Conservation (phyloP, 2,113 vertebrate species). For the Odocoileus hemionus region DNA sequence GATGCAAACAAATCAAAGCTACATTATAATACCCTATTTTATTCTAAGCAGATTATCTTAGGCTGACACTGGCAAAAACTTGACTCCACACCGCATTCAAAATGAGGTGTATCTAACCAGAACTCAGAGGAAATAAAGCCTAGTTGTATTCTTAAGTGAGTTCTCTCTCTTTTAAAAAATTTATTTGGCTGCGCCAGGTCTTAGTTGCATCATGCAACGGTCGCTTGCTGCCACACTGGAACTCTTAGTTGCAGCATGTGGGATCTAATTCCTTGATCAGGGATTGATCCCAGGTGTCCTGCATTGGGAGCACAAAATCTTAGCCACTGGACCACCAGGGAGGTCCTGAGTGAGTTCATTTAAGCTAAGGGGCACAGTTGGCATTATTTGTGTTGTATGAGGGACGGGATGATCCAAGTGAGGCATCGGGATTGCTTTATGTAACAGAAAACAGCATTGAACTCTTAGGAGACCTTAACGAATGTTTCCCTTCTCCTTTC, state of each 20-base stretch:
- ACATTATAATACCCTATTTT: background rate
- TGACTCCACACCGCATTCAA: background rate
- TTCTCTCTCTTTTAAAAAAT: background rate
- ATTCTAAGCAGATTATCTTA: background rate
- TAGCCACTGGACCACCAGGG: background rate
- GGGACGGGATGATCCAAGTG: background rate
- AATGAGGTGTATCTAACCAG: background rate
- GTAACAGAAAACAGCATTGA: background rate
- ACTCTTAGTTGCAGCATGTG: background rate
- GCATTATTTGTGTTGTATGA: background rate
- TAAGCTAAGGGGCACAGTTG: fast-evolving
- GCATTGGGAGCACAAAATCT: background rate
- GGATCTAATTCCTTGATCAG: background rate
- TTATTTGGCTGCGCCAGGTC: background rate
- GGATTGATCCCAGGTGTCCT: background rate
- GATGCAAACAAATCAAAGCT: background rate
- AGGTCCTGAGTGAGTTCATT: background rate
- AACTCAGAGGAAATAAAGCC: background rate
- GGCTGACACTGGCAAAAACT: background rate
- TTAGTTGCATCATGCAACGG: background rate
- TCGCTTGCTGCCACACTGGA: background rate
- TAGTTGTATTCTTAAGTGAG: background rate
- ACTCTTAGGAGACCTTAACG: slow-evolving; percentile 6
- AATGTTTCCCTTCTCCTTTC: slow-evolving; percentile 54
- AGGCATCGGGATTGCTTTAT: background rate